Base-by-base conservation (phyloP, 1,140 invertebrate genomes). In the Macrobrachium rosenbergii region DNA sequence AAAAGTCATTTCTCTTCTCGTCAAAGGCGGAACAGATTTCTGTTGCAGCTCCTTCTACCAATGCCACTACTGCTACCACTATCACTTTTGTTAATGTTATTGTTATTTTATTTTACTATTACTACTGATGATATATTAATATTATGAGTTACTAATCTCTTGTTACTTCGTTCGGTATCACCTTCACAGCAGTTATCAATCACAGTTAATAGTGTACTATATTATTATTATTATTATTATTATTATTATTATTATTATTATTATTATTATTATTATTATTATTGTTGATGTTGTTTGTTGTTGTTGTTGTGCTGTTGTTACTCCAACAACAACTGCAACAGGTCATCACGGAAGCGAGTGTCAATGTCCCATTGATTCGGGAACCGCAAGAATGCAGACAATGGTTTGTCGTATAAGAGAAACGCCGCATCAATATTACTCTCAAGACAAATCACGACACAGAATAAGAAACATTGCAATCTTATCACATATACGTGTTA, bases 211-310 rank as follows among this genome's bases (percentile, higher is more conserved):
- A 3, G 28, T 37, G 3, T 37, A 63, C 5, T 2, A 17, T n/a
- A 67, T 5, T 7, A 7, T 67, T 28, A 67, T 67, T 67, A 17
- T 67, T 67, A 17, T 67, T 28, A 17, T 67, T n/a, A 17, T 67
- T 67, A 17, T 67, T 28, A 17, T 67, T 67, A 67, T 28, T 67
- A 67, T 67, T 67, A 67, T 67, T 67, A n/a, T 67, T 67, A 28
- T 67, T 67, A 67, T 67, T 28, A 67, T 67, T 17, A 67, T 67
- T 28, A 67, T 67, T 28, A 67, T 67, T 67, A 67, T 67, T 28
- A 67, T 67, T 67, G 8, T 28, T 67, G 10, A 5, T 67, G 19
- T 67, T 28, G n/a, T n/a, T n/a, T n/a, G n/a, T n/a, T n/a, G n/a
- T n/a, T n/a, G n/a, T n/a, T n/a, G n/a, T n/a, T 3, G 5, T 67